Evolutionary conservation across 2,797 vertebrate genomes (phyloP).

Genomic region (Dryobates pubescens): DNA sequence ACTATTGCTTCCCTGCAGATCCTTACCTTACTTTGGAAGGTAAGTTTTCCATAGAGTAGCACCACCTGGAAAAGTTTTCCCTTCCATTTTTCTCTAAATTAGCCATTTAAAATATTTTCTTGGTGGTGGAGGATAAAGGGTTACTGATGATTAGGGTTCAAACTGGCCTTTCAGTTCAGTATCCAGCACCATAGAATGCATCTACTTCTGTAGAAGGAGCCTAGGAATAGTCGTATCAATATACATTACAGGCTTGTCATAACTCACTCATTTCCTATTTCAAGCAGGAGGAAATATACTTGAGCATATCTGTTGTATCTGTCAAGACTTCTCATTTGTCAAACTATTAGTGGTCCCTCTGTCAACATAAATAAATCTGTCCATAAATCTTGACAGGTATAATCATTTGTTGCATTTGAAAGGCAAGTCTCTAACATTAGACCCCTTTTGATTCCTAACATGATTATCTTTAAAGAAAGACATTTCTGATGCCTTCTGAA

Average conservation of each 20-base stretch:
- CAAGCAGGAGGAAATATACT: slow-evolving; percentile 72
- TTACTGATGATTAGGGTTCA: background rate
- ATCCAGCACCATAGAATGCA: background rate
- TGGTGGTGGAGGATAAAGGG: background rate
- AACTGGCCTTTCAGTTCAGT: slow-evolving; percentile 3
- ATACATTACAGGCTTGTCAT: slow-evolving; percentile 63
- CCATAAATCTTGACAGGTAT: slow-evolving; percentile 83
- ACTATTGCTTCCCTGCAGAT: slow-evolving; percentile 1
- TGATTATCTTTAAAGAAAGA: slow-evolving; percentile 79
- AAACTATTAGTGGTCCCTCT: slow-evolving; percentile 78
- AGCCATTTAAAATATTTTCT: slow-evolving; percentile 5
- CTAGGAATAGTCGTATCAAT: slow-evolving; percentile 35
- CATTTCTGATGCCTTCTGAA: slow-evolving; percentile 76
- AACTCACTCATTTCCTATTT: slow-evolving; percentile 67
- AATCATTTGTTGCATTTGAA: slow-evolving; percentile 83
- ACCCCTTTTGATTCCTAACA: slow-evolving; percentile 79
- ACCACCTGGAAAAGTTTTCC: slow-evolving; percentile 16
- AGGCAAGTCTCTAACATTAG: slow-evolving; percentile 80
- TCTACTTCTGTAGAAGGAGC: slow-evolving; percentile 7
- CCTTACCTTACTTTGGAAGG: slow-evolving; percentile 8
- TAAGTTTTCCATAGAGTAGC: background rate
- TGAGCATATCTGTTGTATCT: slow-evolving; percentile 76
- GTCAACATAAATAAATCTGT: slow-evolving; percentile 84
- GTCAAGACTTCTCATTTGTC: slow-evolving; percentile 81
- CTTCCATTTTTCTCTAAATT: slow-evolving; percentile 52